Evolutionary conservation across 2,113 vertebrate genomes (phyloP).

Genomic region (Burhinus oedicnemus): DNA sequence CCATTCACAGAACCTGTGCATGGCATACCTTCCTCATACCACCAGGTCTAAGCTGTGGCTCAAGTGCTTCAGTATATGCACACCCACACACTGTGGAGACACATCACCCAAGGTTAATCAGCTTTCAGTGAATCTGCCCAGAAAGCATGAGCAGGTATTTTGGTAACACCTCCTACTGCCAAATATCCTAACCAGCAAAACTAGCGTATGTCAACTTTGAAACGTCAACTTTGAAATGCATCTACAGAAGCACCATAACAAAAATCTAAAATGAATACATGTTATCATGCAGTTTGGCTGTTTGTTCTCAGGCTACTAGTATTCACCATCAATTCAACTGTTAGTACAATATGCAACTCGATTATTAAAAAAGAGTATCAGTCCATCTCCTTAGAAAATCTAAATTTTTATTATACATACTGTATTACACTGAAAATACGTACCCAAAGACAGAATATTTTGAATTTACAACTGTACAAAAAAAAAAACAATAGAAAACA

Average conservation of each 20-base stretch:
- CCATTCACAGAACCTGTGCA: fast-evolving
- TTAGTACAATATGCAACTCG: not conserved
- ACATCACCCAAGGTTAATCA: not conserved
- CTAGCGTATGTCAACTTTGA: not conserved
- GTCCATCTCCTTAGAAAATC: conserved; percentile 73
- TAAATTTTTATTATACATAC: conserved; percentile 76
- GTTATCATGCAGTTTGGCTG: not conserved
- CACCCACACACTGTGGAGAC: not conserved
- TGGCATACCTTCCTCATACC: not conserved
- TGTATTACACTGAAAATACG: conserved; percentile 74
- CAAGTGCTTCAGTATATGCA: fast-evolving
- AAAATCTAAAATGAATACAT: not conserved
- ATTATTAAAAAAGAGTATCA: not conserved
- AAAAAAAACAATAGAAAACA: conserved; percentile 64
- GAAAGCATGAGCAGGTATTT: not conserved
- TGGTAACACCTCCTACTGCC: not conserved
- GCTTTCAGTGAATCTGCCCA: not conserved
- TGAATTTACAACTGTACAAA: conserved; percentile 74
- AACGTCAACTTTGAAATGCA: not conserved
- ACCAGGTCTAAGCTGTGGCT: not conserved
- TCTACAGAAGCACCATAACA: not conserved
- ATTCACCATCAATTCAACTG: not conserved
- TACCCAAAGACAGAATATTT: conserved; percentile 63
- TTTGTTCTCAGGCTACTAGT: not conserved
- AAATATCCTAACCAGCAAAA: not conserved